phyloP scores from a whole-genome alignment of 2,888 invertebrate genomes.

The Gerosis bhagava region DNA sequence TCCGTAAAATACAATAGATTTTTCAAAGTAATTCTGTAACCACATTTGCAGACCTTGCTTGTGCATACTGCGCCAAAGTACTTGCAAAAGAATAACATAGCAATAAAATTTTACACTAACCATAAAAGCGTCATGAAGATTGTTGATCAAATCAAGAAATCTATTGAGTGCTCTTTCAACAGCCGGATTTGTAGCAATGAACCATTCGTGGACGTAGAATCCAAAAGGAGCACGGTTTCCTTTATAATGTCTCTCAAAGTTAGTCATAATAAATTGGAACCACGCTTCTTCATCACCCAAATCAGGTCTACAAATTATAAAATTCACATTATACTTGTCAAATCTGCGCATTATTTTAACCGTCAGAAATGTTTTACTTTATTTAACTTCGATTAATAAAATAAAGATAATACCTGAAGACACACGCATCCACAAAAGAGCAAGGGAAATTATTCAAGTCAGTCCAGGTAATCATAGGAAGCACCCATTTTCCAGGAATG shows the following conservation, averaged over 20 bases:
- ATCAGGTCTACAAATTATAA: slow-evolving; percentile 42
- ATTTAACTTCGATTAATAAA: no score
- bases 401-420: no score
- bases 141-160: slow-evolving; percentile 80
- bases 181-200: slow-evolving; percentile 60
- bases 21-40: no score
- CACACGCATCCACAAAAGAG: slow-evolving; percentile 81
- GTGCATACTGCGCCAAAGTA: no score
- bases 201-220: slow-evolving; percentile 86
- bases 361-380: no score
- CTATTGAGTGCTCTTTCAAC: slow-evolving; percentile 72
- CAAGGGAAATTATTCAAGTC: slow-evolving; percentile 73
- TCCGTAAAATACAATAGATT: no score
- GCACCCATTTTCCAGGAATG: slow-evolving; percentile 84
- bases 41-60: no score
- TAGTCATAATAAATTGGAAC: slow-evolving; percentile 80
- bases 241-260: slow-evolving; percentile 85
- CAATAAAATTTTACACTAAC: no score
- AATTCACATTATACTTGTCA: no score
- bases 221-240: slow-evolving; percentile 86
- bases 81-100: no score
- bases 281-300: slow-evolving; percentile 66
- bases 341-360: no score
- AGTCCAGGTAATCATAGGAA: slow-evolving; percentile 83
- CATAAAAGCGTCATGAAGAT: slow-evolving; percentile 77